These are phyloP conservation scores for Sitobion miscanthi DNA, from an alignment of 1,140 invertebrate species.

Conservation along the genomic window DNA sequence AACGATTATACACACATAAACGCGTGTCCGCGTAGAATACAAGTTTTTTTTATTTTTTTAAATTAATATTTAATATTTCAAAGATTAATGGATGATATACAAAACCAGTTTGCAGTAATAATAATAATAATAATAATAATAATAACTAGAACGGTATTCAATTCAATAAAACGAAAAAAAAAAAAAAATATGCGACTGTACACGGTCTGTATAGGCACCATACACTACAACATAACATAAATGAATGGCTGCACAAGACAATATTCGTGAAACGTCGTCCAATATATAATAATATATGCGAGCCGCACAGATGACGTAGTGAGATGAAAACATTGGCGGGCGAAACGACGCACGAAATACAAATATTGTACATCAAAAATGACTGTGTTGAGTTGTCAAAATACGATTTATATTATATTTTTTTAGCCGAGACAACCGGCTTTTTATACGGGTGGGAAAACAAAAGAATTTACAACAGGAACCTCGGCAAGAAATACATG, in stretches of 20 bases:
- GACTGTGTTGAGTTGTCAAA: conserved; percentile 39
- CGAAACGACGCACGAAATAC: neutral
- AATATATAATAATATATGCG: neutral
- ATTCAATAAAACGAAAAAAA: neutral
- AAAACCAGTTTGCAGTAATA: conserved; percentile 14
- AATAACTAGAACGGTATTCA: conserved; percentile 33
- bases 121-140: neutral
- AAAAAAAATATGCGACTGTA: neutral
- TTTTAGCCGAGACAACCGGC: conserved; percentile 19
- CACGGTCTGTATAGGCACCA: neutral
- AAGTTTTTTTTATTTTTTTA: conserved; percentile 12
- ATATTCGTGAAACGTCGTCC: neutral
- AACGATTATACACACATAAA: conserved; percentile 13
- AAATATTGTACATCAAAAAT: conserved; percentile 37
- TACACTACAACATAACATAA: neutral
- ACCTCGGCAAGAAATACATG: conserved; percentile 4
- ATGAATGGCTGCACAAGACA: neutral
- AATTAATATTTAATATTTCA: conserved; percentile 40
- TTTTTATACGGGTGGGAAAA: conserved; percentile 27
- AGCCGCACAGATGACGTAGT: neutral
- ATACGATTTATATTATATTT: conserved; percentile 33
- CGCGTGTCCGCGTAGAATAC: conserved; percentile 13
- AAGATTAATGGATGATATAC: neutral
- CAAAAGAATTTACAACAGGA: conserved; percentile 44
- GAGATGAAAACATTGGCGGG: neutral